Base-by-base conservation (phyloP, 53 echinoderm and acorn worm species). In the Patiria pectinifera region DNA sequence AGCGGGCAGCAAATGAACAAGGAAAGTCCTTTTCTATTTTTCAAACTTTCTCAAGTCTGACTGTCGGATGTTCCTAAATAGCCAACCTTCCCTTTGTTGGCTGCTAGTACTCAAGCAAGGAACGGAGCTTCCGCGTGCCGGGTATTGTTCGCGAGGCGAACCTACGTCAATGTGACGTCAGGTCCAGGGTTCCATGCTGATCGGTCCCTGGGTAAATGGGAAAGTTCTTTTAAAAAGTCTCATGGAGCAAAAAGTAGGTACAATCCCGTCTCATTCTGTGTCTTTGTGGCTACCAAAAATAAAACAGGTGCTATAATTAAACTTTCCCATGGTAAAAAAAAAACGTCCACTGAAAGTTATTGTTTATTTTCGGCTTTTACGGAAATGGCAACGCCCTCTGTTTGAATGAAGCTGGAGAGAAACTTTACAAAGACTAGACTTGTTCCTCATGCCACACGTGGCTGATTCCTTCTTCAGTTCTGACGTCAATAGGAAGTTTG, bases 111-210 rank as follows among this genome's bases (percentile, higher is more conserved):
- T 35, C 35, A 35, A 35, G 35, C 35, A 35, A 35, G 35, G 35
- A 35, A 35, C 35, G 35, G 35, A 35, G 35, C 35, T 78, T 78
- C 78, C 78, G 44, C 78, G 44, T 79, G 80, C 16, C 47, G 5
- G 15, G 1, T 48, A 79, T 79, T 79, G 80, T 79, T 48, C 48
- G 45, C 15, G 80, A 18, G 12, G 80, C 44, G 11, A 0, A 12
- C 46, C 11, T 43, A 79, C 80, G 80, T 79, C 80, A 79, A 19
- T 48, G 48, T 45, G 80, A 79, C 46, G 46, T 48, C 80, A 79
- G 2, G 3, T 11, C 80, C 48, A 45, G 47, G 47, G 16, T 22
- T 3, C 74, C 24, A 74, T 4, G 8, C 24, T 74, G 19, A 74
- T 10, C 13, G 74, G 74, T 22, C 74, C 74, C 74, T 74, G 24